These are phyloP conservation scores for Alloscopus bannaensis DNA, from an alignment of 2,888 invertebrate genomes.

Conservation along the genomic window DNA sequence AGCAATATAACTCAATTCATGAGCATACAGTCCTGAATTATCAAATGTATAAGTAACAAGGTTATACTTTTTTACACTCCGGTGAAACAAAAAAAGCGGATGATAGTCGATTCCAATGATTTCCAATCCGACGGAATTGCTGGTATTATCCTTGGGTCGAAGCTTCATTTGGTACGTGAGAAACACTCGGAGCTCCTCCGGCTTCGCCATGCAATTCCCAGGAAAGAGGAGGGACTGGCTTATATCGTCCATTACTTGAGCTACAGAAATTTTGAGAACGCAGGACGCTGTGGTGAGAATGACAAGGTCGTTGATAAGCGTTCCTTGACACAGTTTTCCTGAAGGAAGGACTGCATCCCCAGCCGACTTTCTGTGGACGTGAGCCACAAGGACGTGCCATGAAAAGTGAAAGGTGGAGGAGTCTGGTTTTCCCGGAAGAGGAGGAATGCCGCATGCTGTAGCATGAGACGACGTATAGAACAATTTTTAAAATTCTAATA, in stretches of 20 bases:
- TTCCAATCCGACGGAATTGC: not conserved
- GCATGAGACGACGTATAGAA: not conserved
- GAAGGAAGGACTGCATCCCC: not conserved
- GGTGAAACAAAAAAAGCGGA: constrained; percentile 11
- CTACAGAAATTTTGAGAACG: constrained; percentile 3
- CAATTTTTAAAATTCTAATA: no score
- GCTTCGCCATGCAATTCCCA: not conserved
- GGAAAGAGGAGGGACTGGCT: not conserved
- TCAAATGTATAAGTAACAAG: no score
- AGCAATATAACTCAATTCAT: no score
- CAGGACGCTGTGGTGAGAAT: constrained; percentile 27
- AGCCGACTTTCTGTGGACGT: not conserved
- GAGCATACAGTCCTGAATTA: no score
- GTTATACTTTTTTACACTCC: not conserved
- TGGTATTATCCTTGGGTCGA: not conserved
- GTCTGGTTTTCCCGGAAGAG: not conserved
- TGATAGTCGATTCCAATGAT: constrained; percentile 3
- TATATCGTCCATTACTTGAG: not conserved
- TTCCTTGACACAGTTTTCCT: constrained; percentile 30
- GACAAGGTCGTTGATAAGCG: constrained; percentile 30
- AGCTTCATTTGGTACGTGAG: not conserved
- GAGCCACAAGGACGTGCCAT: constrained; percentile 28
- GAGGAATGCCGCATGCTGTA: not conserved
- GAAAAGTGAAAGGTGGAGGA: not conserved
- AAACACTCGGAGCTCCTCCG: constrained; percentile 9